Evolutionary conservation across 2,888 invertebrate species (phyloP), one percentile per base, ranked within the genome.

Genomic region (Lycaena phlaeas): DNA sequence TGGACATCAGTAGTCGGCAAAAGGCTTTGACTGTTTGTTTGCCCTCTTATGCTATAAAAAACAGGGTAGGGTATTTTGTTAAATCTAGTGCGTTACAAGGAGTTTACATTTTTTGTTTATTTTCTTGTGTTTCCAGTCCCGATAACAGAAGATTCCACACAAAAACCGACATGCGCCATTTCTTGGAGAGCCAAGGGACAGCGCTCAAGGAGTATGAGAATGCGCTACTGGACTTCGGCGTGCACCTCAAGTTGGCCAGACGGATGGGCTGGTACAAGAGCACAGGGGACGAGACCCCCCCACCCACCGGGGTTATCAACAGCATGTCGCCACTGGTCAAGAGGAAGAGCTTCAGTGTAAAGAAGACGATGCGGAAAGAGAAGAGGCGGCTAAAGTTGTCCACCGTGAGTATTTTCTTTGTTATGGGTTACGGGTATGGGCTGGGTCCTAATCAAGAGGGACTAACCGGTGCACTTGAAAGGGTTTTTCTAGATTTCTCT

Each of bases 101-200:
- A n/a, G n/a, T n/a, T n/a, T n/a, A n/a, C n/a, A n/a, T n/a, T n/a
- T n/a, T n/a, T n/a, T n/a, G n/a, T n/a, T n/a, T n/a, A n/a, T n/a
- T n/a, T n/a, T 15, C 38, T 15, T 36, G 25, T 9, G 38, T 7
- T 59, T 61, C 2, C 57, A 85, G 85, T 38, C 82, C 84, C 0
- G 68, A 69, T 11, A 72, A 77, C 48, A 64, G 68, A 2, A 56
- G 78, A 1, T 72, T 82, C 51, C 84, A 85, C 52, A 81, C 77
- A 0, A 78, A 76, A 42, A 65, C 65, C 0, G 85, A 85, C 47
- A 79, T 85, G 72, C 67, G 72, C 0, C 47, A 58, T 9, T 82
- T 64, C 40, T 48, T 85, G 1, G 75, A 74, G 36, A 59, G 58
- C 30, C 55, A 55, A 2, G 49, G 60, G 0, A 59, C 64, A 5